phyloP scores from a whole-genome alignment of 2,797 vertebrate genomes.

The Pitangus sulphuratus region DNA sequence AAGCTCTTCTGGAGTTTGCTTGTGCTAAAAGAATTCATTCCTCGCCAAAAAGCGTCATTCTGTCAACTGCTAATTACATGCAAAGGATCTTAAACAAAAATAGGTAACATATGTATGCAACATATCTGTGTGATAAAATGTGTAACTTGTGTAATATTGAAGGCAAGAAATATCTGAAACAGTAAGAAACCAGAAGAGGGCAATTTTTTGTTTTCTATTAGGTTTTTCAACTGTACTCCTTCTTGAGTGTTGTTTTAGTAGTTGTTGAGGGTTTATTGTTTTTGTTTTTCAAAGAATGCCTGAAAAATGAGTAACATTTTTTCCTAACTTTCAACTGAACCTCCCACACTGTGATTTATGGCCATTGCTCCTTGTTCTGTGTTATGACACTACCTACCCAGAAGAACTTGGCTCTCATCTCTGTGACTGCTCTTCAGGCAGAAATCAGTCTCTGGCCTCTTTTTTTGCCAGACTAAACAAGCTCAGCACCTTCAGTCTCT shows the following conservation, averaged over 20 bases:
- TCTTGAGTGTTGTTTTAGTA: background rate
- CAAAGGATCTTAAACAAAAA: background rate
- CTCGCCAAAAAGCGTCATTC: background rate
- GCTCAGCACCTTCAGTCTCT: background rate
- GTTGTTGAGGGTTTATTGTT: background rate
- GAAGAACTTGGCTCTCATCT: background rate
- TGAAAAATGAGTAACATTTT: conserved; percentile 6
- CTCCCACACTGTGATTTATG: background rate
- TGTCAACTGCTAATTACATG: background rate
- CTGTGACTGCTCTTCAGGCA: background rate
- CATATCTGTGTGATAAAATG: background rate
- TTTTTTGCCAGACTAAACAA: background rate
- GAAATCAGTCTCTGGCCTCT: background rate
- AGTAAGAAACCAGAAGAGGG: background rate
- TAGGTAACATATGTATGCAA: background rate
- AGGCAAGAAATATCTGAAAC: background rate
- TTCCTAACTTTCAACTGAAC: background rate
- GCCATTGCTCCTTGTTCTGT: background rate
- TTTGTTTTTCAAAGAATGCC: conserved; percentile 30
- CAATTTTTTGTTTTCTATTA: background rate
- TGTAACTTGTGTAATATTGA: background rate
- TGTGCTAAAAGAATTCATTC: background rate
- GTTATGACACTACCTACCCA: background rate
- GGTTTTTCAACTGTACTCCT: background rate
- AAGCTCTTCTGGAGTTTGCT: background rate